These are phyloP conservation scores for Diadumene lineata DNA, from an alignment of 92 coral and sea anemone species.

Conservation along the genomic window DNA sequence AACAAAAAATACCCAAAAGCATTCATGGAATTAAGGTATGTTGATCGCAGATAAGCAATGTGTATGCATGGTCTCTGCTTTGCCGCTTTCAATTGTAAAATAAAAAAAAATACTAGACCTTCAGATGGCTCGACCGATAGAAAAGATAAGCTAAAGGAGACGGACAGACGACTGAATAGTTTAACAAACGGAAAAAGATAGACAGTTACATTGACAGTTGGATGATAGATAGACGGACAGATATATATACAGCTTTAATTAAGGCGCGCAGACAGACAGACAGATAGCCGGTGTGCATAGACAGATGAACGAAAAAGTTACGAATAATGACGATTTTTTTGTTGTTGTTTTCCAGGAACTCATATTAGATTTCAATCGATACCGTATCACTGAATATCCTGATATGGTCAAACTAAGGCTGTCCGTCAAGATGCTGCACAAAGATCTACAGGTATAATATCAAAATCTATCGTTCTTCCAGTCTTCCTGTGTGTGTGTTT, in stretches of 20 bases:
- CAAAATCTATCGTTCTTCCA: not conserved
- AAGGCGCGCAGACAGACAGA: too few species aligned
- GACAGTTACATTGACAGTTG: not conserved
- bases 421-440: slow-evolving; percentile 80
- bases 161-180: slow-evolving; percentile 6
- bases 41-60: not conserved
- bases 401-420: slow-evolving; percentile 82
- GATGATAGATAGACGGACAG: not conserved
- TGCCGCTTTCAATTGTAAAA: too few species aligned
- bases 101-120: too few species aligned
- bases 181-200: slow-evolving; percentile 7
- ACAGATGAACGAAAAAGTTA: not conserved
- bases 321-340: not conserved
- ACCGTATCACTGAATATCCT: slow-evolving; percentile 84
- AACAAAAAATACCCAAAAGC: slow-evolving; percentile 80
- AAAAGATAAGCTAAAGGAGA: too few species aligned
- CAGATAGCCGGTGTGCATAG: not conserved
- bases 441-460: slow-evolving; percentile 79
- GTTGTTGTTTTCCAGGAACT: slow-evolving; percentile 61
- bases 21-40: slow-evolving; percentile 93
- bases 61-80: not conserved
- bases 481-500: not conserved
- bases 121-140: too few species aligned
- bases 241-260: not conserved
- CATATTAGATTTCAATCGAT: slow-evolving; percentile 83